Conservation (phyloP, 1,140 invertebrate species). For the Tetraneura akinire region DNA sequence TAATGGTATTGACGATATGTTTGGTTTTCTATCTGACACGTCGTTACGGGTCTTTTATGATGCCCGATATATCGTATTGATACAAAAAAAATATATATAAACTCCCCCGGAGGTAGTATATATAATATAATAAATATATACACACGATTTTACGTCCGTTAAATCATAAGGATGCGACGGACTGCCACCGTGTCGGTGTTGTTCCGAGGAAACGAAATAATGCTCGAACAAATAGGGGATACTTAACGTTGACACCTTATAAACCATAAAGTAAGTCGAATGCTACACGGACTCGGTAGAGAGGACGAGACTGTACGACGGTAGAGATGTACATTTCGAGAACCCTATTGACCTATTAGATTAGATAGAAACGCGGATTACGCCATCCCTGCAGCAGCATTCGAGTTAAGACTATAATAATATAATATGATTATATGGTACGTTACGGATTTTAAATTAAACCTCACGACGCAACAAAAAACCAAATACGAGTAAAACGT, state of each 20-base stretch:
- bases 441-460: not conserved
- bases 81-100: no score
- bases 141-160: no score
- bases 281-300: not conserved
- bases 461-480: not conserved
- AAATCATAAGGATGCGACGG: not conserved
- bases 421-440: not conserved
- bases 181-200: not conserved
- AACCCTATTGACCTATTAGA: constrained; percentile 21
- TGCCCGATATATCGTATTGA: no score
- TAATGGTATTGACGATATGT: no score
- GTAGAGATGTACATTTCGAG: not conserved
- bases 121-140: no score
- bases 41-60: no score
- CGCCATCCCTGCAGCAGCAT: not conserved
- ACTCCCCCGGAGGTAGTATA: no score
- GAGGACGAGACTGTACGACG: not conserved
- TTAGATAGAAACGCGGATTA: not conserved
- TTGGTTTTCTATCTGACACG: no score
- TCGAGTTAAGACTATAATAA: not conserved
- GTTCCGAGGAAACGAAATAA: not conserved
- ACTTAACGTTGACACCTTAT: constrained; percentile 14
- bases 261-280: not conserved
- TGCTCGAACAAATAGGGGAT: constrained; percentile 14
- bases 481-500: not conserved